Base-by-base conservation (phyloP, 2,113 vertebrate genomes). In the Larimichthys crocea region DNA sequence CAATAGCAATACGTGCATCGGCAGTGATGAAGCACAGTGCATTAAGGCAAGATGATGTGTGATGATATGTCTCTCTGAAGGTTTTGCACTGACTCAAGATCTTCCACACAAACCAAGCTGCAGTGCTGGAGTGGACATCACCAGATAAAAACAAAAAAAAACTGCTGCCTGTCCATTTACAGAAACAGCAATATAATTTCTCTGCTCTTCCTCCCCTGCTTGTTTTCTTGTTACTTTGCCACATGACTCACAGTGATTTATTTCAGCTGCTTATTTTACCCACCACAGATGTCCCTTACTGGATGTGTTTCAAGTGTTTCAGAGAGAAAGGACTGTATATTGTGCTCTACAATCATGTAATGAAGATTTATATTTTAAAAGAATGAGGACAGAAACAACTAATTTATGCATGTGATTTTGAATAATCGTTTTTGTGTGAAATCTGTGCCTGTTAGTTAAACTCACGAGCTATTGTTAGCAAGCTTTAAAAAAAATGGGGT, bases 251-350 rank as follows among this genome's bases (percentile, higher is more conserved):
- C 22, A 46, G 15, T 69, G 74, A 57, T 62, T 77, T 63, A 72
- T 76, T 76, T 76, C 16, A 66, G 31, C 48, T 42, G 35, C 71
- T 68, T 67, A 76, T 80, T 80, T 80, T 68, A 56, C 60, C 52
- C 53, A 69, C 57, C 29, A 73, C 69, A 77, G 62, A 78, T 74
- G 83, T 66, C 61, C 31, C 48, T 60, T 8, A 53, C 26, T 77
- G 73, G 48, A 80, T 12, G 19, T 46, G 31, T 65, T 71, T 83
- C 67, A 78, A 84, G 19, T 67, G 35, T 61, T 59, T 80, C 24
- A 49, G 69, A 79, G 24, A 69, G 52, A 59, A n/a, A 65, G n/a
- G 19, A 16, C 11, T 9, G 10, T 9, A 3, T 59, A 20, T 44
- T 29, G 16, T 61, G 12, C 64, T 57, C n/a, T 5, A 24, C 16